Percentiles rank a stretch among this genome's conserved stretches.
Conservation (phyloP, 2,888 invertebrate species). For the Biston betularia region DNA sequence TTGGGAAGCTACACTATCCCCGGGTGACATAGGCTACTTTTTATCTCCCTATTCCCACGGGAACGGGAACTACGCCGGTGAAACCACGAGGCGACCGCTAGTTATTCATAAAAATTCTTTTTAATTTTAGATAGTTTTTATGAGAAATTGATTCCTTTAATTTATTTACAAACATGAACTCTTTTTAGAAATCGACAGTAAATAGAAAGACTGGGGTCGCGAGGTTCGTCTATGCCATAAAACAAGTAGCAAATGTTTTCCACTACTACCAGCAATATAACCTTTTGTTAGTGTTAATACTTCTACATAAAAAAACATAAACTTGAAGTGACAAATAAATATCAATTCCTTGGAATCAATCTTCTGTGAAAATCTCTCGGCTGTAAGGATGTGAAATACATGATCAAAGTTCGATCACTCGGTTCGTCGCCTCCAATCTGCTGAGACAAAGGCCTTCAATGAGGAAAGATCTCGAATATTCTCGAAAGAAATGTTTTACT, state of each 20-base stretch:
- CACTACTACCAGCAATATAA: neutral
- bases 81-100: too few species aligned
- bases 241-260: neutral
- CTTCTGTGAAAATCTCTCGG: neutral
- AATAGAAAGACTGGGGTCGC: too few species aligned
- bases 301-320: neutral
- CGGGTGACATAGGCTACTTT: too few species aligned
- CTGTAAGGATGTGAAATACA: neutral
- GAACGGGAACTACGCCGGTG: too few species aligned
- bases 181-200: too few species aligned
- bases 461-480: neutral
- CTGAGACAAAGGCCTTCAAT: conserved; percentile 2
- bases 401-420: conserved; percentile 7
- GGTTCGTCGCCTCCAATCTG: conserved; percentile 3
- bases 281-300: neutral
- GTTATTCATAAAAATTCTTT: too few species aligned
- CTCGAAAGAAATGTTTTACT: neutral
- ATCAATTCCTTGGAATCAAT: neutral
- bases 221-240: too few species aligned
- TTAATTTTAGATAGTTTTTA: too few species aligned
- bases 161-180: too few species aligned
- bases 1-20: too few species aligned
- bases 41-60: too few species aligned
- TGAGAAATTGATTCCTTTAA: too few species aligned
- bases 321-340: neutral